phyloP scores from a whole-genome alignment of 1,140 invertebrate species.

The Nomia melanderi region DNA sequence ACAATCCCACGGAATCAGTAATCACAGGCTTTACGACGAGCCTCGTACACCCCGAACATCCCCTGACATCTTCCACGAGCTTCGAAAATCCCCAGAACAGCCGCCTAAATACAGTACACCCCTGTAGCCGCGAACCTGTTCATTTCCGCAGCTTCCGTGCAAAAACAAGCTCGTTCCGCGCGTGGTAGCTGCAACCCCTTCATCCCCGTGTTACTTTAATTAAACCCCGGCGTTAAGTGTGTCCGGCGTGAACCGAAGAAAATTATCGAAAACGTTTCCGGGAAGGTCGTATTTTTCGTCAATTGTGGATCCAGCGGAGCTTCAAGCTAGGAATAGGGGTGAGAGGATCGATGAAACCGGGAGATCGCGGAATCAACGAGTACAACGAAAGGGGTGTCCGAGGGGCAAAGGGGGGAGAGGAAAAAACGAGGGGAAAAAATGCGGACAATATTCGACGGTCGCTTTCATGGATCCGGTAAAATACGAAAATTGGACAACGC shows the following conservation, averaged over 20 bases:
- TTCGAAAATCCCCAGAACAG: neutral
- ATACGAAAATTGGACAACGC: conserved; percentile 43
- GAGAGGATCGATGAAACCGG: neutral
- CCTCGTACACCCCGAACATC: too few species aligned
- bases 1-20: too few species aligned
- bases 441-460: conserved; percentile 16
- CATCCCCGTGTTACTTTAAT: conserved; percentile 19
- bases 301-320: neutral
- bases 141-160: conserved; percentile 3
- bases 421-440: neutral
- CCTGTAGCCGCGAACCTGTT: neutral
- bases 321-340: neutral
- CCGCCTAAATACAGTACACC: neutral
- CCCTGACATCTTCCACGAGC: too few species aligned
- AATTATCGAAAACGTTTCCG: conserved; percentile 4
- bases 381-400: too few species aligned
- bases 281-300: neutral
- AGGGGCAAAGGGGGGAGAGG: too few species aligned
- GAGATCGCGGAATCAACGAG: conserved; percentile 25
- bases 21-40: too few species aligned
- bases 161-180: neutral
- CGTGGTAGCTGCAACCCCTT: too few species aligned
- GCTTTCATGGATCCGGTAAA: conserved; percentile 19
- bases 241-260: conserved; percentile 5
- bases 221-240: conserved; percentile 10